These are phyloP conservation scores for Mimachlamys varia DNA, from an alignment of 2,888 invertebrate species.

Conservation along the genomic window DNA sequence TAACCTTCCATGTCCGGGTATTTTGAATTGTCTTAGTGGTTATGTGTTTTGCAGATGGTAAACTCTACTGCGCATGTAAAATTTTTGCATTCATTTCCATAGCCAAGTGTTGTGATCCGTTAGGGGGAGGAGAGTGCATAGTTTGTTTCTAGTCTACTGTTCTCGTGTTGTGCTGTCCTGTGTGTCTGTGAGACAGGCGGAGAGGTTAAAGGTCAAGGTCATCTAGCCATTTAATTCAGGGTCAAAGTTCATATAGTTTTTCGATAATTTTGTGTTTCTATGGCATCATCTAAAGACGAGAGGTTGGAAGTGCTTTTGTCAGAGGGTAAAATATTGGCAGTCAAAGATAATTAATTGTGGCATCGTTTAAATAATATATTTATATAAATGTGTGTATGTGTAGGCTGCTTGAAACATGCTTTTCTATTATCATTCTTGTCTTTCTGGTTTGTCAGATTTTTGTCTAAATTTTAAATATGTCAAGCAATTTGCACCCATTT, in stretches of 20 bases:
- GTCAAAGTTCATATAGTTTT: background rate
- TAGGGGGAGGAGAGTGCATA: background rate
- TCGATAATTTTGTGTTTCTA: background rate
- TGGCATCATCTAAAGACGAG: background rate
- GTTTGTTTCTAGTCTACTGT: constrained; percentile 7
- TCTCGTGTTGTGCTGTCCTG: background rate
- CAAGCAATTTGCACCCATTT: background rate
- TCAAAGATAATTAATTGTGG: background rate
- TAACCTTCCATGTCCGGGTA: background rate
- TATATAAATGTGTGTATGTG: background rate
- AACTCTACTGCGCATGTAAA: background rate
- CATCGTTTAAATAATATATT: background rate
- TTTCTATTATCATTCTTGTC: background rate
- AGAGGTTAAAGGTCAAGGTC: background rate
- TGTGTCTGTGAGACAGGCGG: background rate
- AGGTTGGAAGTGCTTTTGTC: constrained; percentile 16
- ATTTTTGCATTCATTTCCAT: constrained; percentile 11
- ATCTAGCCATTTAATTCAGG: background rate
- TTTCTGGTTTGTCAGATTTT: background rate
- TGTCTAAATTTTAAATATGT: background rate
- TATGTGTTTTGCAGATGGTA: constrained; percentile 4
- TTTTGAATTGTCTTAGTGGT: background rate
- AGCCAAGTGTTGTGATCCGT: background rate
- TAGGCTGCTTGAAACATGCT: constrained; percentile 8
- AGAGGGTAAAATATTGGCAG: background rate